Conservation (phyloP, 2,888 invertebrate genomes). For the Apeira syringaria region DNA sequence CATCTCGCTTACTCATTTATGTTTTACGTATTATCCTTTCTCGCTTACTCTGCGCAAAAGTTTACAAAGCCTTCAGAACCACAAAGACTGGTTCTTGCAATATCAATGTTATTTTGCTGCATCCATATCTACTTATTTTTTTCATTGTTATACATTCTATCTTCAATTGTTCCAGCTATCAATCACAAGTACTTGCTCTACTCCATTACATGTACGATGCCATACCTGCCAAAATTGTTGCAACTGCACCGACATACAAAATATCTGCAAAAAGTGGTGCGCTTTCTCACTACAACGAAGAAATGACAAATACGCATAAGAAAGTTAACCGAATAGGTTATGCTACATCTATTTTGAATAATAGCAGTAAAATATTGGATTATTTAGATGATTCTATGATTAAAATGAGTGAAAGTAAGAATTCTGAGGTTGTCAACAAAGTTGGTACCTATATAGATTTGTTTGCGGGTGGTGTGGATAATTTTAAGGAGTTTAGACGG, state of each 20-base stretch:
- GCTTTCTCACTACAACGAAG: slow-evolving; percentile 41
- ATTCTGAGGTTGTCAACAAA: slow-evolving; percentile 38
- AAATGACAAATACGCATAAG: slow-evolving; percentile 11
- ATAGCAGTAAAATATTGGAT: slow-evolving; percentile 46
- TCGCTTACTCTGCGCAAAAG: too few relatives aligned
- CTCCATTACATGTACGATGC: slow-evolving; percentile 66
- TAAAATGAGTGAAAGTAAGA: slow-evolving; percentile 58
- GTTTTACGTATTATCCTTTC: too few relatives aligned
- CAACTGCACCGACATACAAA: slow-evolving; percentile 47
- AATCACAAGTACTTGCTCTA: slow-evolving; percentile 58
- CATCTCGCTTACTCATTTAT: too few relatives aligned
- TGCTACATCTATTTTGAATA: slow-evolving; percentile 47
- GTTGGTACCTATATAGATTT: slow-evolving; percentile 61
- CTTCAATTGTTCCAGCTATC: slow-evolving; percentile 59
- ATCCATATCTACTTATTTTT: too few relatives aligned
- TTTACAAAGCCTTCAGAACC: too few relatives aligned
- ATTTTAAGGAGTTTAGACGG: slow-evolving; percentile 47
- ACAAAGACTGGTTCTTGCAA: too few relatives aligned
- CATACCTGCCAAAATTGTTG: slow-evolving; percentile 57
- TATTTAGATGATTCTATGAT: slow-evolving; percentile 60
- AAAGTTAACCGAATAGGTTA: slow-evolving; percentile 39
- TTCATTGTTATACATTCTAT: too few relatives aligned
- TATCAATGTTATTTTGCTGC: too few relatives aligned
- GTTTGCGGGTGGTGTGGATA: slow-evolving; percentile 46
- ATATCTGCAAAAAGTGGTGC: slow-evolving; percentile 43